Percentiles rank a stretch among this genome's conserved stretches.
These are phyloP conservation scores for Amblyopsis hoosieri DNA, from an alignment of 2,797 vertebrate genomes.

Conservation along the genomic window DNA sequence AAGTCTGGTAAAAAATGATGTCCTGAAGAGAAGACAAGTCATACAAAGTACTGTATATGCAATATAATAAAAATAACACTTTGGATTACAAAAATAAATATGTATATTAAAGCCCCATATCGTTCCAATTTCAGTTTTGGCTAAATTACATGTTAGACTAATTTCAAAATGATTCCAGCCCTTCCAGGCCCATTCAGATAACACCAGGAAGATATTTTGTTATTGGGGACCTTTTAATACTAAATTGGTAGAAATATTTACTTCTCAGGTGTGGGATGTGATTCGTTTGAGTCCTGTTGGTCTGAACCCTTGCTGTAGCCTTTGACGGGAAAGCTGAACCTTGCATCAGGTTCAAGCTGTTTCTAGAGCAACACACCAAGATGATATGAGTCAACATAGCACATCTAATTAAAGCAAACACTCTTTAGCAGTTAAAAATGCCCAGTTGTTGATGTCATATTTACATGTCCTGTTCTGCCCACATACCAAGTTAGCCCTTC, in stretches of 20 bases:
- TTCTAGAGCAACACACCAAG: conserved; percentile 36
- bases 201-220: no score
- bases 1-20: conserved; percentile 67
- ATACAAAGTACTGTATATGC: background rate
- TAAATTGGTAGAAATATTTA: conserved; percentile 17
- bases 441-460: background rate
- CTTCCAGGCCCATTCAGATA: no score
- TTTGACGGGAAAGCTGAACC: conserved; percentile 62
- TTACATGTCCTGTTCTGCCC: background rate
- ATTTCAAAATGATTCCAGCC: no score
- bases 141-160: no score
- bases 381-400: background rate
- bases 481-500: background rate
- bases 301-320: conserved; percentile 46
- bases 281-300: conserved; percentile 18
- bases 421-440: background rate
- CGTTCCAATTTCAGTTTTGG: no score
- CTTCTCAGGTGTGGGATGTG: conserved; percentile 69
- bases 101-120: background rate
- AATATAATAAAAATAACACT: background rate
- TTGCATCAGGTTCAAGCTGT: conserved; percentile 55
- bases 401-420: background rate
- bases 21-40: conserved; percentile 50
- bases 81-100: background rate
- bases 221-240: background rate